A percentile compares a stretch with the other conserved stretches of the same genome.
Conservation (phyloP, 2,113 vertebrate species). For the Setophaga coronata region DNA sequence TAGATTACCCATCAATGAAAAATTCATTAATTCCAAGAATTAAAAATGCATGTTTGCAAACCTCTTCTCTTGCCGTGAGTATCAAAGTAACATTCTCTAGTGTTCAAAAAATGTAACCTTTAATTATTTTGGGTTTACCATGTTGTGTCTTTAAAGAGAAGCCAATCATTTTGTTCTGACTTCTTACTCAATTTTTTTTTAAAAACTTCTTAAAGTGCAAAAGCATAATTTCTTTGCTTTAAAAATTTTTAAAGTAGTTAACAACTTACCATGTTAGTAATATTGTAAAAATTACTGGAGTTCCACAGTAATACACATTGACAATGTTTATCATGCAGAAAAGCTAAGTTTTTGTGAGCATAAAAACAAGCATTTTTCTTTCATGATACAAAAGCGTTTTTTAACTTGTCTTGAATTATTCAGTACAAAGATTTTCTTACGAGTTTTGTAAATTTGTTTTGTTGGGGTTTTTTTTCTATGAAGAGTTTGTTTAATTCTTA, state of each 20-base stretch:
- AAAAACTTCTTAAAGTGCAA: background rate
- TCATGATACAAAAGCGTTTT: background rate
- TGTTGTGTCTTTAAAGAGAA: background rate
- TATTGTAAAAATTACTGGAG: background rate
- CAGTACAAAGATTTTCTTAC: background rate
- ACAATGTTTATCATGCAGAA: background rate
- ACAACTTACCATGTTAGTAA: background rate
- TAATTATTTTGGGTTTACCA: background rate
- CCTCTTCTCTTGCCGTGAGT: slow-evolving; percentile 97
- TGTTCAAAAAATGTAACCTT: background rate
- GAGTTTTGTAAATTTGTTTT: background rate
- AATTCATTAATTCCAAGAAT: slow-evolving; percentile 97
- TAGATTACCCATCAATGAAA: slow-evolving; percentile 99
- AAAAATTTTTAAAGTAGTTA: background rate
- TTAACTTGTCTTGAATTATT: background rate
- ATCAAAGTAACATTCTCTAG: background rate
- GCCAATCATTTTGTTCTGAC: background rate
- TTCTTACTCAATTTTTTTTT: background rate
- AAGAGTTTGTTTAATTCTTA: background rate
- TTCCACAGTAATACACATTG: background rate
- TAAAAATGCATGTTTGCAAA: slow-evolving; percentile 94
- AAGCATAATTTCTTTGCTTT: background rate
- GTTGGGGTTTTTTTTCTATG: background rate
- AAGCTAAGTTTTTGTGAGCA: background rate
- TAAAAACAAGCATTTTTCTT: background rate